Conservation (phyloP, 2,888 invertebrate species). For the Phytoseiulus persimilis region DNA sequence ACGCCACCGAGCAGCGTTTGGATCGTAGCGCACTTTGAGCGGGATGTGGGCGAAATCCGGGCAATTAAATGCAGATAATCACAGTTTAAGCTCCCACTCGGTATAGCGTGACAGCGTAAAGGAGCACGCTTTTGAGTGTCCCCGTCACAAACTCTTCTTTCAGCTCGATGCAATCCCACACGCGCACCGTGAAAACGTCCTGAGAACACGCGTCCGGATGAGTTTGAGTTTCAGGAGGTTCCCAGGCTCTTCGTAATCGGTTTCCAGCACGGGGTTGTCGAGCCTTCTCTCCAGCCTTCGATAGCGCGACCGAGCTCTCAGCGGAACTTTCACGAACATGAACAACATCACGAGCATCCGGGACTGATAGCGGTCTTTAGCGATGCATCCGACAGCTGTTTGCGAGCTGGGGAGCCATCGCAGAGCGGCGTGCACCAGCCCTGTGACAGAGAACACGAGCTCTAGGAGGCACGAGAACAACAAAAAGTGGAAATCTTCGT, state of each 20-base stretch:
- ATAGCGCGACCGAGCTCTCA: background rate
- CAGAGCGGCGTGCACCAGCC: background rate
- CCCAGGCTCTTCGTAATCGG: background rate
- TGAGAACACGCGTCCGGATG: background rate
- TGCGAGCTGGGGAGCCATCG: background rate
- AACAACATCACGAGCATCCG: background rate
- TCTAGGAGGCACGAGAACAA: background rate
- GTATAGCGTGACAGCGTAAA: constrained; percentile 19
- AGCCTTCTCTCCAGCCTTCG: background rate
- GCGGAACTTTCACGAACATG: background rate
- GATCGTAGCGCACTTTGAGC: background rate
- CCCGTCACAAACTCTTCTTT: constrained; percentile 25
- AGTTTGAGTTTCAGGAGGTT: background rate
- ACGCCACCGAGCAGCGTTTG: background rate
- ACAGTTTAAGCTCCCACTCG: background rate
- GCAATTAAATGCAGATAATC: constrained; percentile 5
- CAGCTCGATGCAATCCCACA: constrained; percentile 12
- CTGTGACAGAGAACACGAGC: background rate
- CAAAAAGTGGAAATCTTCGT: background rate
- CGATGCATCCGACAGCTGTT: background rate
- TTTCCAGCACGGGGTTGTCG: background rate
- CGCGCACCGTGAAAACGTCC: constrained; percentile 6
- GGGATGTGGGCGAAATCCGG: background rate
- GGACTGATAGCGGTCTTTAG: background rate
- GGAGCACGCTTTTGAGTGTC: background rate